These are phyloP conservation scores for Gibbula magus DNA, from an alignment of 2,888 invertebrate genomes.

Conservation along the genomic window DNA sequence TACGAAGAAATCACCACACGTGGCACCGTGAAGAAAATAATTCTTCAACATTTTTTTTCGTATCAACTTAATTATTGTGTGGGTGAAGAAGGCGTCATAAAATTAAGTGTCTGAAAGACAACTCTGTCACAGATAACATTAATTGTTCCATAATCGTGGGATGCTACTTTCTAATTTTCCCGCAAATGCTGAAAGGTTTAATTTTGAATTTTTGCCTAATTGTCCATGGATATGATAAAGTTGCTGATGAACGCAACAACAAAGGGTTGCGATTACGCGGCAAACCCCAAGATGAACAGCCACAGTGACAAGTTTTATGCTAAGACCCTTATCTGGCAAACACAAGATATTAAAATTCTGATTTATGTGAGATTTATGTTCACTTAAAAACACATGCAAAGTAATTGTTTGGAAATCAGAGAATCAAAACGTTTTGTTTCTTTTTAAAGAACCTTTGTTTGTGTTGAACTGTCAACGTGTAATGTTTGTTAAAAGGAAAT, in stretches of 20 bases:
- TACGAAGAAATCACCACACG: background rate
- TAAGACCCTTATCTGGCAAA: no score
- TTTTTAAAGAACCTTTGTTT: no score
- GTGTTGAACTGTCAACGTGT: no score
- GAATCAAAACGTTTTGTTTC: no score
- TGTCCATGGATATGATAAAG: conserved; percentile 19
- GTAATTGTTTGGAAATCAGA: no score
- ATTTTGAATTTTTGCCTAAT: conserved; percentile 18
- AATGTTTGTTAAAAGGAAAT: no score
- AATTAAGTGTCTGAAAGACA: conserved; percentile 15
- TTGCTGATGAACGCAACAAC: background rate
- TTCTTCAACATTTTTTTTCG: conserved; percentile 1
- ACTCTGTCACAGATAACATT: background rate
- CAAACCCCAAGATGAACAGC: no score
- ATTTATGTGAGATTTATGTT: no score
- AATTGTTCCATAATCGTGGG: background rate
- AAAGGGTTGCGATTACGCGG: background rate
- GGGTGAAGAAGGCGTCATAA: background rate
- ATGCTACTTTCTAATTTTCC: conserved; percentile 14
- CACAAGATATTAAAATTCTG: no score
- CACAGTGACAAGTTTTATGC: no score
- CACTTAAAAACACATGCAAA: no score
- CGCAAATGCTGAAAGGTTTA: conserved; percentile 4
- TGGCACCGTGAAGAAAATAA: background rate
- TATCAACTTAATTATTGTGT: conserved; percentile 7